Evolutionary conservation across 2,113 vertebrate species (phyloP).

Genomic region (Campylorhamphus procurvoides): DNA sequence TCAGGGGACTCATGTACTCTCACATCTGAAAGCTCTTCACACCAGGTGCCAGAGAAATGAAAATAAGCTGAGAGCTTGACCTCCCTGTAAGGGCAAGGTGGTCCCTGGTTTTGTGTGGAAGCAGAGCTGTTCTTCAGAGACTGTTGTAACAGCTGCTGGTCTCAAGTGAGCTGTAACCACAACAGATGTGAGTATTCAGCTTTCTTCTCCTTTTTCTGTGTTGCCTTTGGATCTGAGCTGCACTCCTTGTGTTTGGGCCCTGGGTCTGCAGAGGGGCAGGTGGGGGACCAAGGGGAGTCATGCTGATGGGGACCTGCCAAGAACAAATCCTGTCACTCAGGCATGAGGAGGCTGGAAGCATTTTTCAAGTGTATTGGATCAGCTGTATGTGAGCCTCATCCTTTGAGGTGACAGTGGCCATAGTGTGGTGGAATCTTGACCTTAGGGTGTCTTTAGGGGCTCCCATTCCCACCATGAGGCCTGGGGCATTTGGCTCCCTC

Average conservation of each 20-base stretch:
- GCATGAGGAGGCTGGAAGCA: neutral
- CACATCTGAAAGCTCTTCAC: neutral
- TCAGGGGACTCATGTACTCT: neutral
- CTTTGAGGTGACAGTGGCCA: neutral
- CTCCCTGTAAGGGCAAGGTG: neutral
- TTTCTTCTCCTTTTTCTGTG: neutral
- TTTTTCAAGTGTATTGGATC: neutral
- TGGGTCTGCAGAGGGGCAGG: neutral
- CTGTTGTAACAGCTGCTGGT: neutral
- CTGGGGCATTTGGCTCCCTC: accelerated
- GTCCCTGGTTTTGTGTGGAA: neutral
- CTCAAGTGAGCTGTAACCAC: neutral
- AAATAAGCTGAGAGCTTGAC: neutral
- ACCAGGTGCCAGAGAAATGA: neutral
- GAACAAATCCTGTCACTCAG: neutral
- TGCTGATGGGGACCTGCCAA: neutral
- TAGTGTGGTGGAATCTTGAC: neutral
- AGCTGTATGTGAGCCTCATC: neutral
- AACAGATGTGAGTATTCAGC: neutral
- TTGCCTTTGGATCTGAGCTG: neutral
- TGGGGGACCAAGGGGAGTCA: neutral
- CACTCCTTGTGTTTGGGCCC: accelerated
- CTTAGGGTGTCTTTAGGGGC: neutral
- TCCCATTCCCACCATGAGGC: neutral
- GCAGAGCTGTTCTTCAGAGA: neutral